Evolutionary conservation across 2,113 vertebrate genomes (phyloP), one percentile per base, ranked within the genome.

Genomic region (Hoplias malabaricus): DNA sequence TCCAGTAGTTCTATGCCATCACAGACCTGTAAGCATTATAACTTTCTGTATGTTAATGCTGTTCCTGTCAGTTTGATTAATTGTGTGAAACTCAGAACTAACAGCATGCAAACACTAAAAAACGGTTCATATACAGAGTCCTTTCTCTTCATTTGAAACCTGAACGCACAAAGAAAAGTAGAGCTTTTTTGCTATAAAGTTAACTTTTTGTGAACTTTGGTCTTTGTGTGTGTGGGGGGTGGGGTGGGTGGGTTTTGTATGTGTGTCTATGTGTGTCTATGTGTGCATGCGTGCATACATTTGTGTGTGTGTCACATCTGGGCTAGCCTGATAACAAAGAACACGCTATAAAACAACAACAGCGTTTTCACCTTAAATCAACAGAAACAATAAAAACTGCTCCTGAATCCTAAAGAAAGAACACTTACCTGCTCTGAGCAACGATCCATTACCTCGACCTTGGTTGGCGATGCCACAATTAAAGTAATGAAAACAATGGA

Each of bases 1-100:
- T 98, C 96, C 33, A 98, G 93, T 43, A 98, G 89, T 57, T 98
- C 95, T 2, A 94, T 84, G 82, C 91, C 91, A 61, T 86, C 84
- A 84, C 85, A 84, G 0, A 75, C 85, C 80, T 78, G 82, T 56
- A 80, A 61, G 65, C 25, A 46, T 27, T 2, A 34, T 25, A 65
- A 67, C 2, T 48, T 69, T 46, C 43, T 69, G 27, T 69, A 27
- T 27, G 34, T 29, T 21, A 69, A 6, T 59, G 27, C 13, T 2
- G 16, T 33, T 70, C 48, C 36, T 50, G 23, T 78, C 50, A 42
- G 23, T 66, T 74, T 74, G 25, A 21, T 78, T 69, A 50, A 73
- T 21, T 56, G 54, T 4, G 6, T 65, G 43, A 34, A 59, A 43
- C 33, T 27, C 8, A 19, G 67, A 42, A 66, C 23, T 10, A 54